Evolutionary conservation across 2,888 invertebrate genomes (phyloP), one percentile per base, ranked within the genome.

Genomic region (Beris morrisii): DNA sequence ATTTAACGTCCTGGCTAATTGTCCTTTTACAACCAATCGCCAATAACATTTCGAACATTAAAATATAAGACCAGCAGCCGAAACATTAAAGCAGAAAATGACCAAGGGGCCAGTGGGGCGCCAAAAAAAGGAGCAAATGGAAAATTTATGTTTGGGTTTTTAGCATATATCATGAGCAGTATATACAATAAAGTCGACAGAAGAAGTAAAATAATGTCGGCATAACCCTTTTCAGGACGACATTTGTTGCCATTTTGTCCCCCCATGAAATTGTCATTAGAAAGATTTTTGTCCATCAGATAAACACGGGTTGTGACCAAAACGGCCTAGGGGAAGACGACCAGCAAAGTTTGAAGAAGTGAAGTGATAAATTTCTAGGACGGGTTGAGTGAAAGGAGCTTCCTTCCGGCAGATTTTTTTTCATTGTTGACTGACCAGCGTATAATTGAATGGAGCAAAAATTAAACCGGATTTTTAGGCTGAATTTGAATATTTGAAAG

Each of bases 261-360:
- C n/a, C 32, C 69, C 59, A 70, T 70, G 67, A 70, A 70, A 70
- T 68, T 68, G 69, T 70, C 68, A 70, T 70, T 70, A 70, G 64
- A 70, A 68, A 70, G 65, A 68, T 70, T 70, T 70, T 70, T 63
- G 63, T 54, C 64, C 67, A 69, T 69, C 69, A 66, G 69, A 69
- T 69, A 69, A 69, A 67, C 68, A 66, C 52, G 58, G 58, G 48
- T 32, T 52, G 15, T 31, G 28, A 52, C n/a, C 43, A 15, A 52
- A 15, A 43, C 50, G 22, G 38, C 38, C 38, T 38, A 9, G 43
- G 55, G 43, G 43, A 38, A 11, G 48, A 53, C 38, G 30, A 12
- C 43, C n/a, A 15, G 52, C 50, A 28, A 61, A 61, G 22, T 38
- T 61, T 28, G 52, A 61, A 61, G 61, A 61, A 38, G 31, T 61